Conservation (phyloP, 2,888 invertebrate genomes). For the Leuctra nigra region DNA sequence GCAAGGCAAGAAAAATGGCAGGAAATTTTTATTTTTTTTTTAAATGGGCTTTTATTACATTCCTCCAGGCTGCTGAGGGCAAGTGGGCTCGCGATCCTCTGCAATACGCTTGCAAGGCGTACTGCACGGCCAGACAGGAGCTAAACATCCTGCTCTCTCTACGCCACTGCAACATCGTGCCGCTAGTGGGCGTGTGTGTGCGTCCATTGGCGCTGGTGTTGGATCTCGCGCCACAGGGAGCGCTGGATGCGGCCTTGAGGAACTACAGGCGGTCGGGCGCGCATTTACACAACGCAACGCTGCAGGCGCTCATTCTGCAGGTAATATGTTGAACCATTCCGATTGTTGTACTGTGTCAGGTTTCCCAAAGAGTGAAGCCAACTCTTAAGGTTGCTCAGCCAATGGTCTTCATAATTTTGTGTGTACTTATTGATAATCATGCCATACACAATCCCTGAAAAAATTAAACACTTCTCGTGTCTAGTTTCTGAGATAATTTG, state of each 20-base stretch:
- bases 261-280: conserved; percentile 80
- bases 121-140: conserved; percentile 94
- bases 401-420: too few relatives aligned
- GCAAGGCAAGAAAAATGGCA: too few relatives aligned
- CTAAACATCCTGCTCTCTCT: conserved; percentile 78
- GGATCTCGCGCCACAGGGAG: conserved; percentile 87
- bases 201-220: conserved; percentile 84
- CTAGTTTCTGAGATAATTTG: too few relatives aligned
- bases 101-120: conserved; percentile 91
- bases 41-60: too few relatives aligned
- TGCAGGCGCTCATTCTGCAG: conserved; percentile 82
- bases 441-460: too few relatives aligned
- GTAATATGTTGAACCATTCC: too few relatives aligned
- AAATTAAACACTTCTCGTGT: too few relatives aligned
- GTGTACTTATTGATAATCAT: too few relatives aligned
- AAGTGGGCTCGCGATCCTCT: conserved; percentile 93
- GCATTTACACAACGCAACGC: conserved; percentile 68
- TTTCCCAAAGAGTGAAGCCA: too few relatives aligned
- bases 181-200: conserved; percentile 82
- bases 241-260: conserved; percentile 76
- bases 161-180: conserved; percentile 87
- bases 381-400: too few relatives aligned
- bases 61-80: conserved; percentile 58
- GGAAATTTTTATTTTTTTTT: too few relatives aligned
- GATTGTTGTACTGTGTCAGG: too few relatives aligned